Conservation (phyloP, 2,113 vertebrate species). For the Machaerirhynchus nigripectus region DNA sequence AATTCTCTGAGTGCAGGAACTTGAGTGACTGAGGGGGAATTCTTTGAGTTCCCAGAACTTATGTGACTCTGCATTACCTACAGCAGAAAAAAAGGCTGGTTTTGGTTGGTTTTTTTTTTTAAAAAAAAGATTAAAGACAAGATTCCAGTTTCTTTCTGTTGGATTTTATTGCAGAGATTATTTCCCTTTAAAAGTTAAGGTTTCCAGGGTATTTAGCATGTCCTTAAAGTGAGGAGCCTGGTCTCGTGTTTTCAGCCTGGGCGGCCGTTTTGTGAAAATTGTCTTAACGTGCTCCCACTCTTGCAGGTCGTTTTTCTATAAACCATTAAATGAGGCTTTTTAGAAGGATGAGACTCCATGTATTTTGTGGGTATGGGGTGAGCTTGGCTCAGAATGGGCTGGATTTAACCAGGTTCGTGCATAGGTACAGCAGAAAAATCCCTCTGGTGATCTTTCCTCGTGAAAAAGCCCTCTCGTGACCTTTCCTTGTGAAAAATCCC, state of each 20-base stretch:
- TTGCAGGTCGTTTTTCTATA: background rate
- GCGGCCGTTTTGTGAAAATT: background rate
- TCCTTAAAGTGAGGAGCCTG: background rate
- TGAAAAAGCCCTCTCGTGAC: background rate
- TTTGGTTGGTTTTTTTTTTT: background rate
- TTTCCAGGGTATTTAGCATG: background rate
- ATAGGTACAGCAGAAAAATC: background rate
- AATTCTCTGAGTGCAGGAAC: background rate
- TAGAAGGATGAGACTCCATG: too few species aligned
- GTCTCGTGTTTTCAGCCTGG: background rate
- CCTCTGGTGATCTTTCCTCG: background rate
- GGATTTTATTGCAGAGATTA: background rate
- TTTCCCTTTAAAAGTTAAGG: background rate
- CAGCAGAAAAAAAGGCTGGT: background rate
- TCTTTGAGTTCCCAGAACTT: background rate
- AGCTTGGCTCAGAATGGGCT: background rate
- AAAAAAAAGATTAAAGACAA: background rate
- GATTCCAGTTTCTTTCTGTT: background rate
- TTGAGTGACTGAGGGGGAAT: background rate
- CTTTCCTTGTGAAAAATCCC: background rate
- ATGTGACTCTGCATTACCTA: background rate
- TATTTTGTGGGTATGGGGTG: background rate
- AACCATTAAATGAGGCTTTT: background rate
- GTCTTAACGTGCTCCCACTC: accelerated
- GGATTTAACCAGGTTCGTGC: background rate